Evolutionary conservation across 2,888 invertebrate genomes (phyloP), one percentile per base, ranked within the genome.

Genomic region (Drosophila silvestris): DNA sequence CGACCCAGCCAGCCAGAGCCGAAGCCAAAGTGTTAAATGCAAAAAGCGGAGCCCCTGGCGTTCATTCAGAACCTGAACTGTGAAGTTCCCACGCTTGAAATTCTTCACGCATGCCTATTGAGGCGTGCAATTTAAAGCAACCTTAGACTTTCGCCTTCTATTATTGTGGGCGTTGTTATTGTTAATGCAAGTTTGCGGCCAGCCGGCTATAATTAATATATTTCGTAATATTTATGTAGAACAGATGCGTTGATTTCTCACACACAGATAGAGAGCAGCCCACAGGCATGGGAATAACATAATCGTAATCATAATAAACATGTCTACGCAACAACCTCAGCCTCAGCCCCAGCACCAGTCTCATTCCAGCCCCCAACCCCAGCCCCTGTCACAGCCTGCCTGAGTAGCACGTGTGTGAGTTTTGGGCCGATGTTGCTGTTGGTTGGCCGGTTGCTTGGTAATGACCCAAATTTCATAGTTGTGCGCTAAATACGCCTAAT

Each of bases 401-500:
- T 66, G 39, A 56, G 64, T 58, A 83, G 89, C 89, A 91, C 89
- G 91, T 90, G 90, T 90, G 74, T 70, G 57, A 51, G 77, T 72
- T 70, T 78, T 87, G 85, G 83, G 70, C 85, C 65, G 83, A 66
- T 72, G 69, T 62, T 70, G 69, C 16, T 69, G 56, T 63, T 57
- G 41, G 47, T 78, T 83, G 90, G 89, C 91, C 44, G 32, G 64
- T 64, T 53, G 51, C 35, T 77, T 90, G 91, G 89, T 90, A 90
- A 91, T 90, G 91, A 90, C 90, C 90, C 81, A 88, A 91, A 90
- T 91, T 88, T 84, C 80, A 66, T 79, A 61, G 83, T 65, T 82
- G 62, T 78, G 75, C 69, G 84, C 75, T 89, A 84, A 87, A 89
- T 81, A 83, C 83, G 82, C 82, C 84, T 89, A 90, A 91, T 89